Conservation (phyloP, 1,140 invertebrate species). For the Orussus abietinus region DNA sequence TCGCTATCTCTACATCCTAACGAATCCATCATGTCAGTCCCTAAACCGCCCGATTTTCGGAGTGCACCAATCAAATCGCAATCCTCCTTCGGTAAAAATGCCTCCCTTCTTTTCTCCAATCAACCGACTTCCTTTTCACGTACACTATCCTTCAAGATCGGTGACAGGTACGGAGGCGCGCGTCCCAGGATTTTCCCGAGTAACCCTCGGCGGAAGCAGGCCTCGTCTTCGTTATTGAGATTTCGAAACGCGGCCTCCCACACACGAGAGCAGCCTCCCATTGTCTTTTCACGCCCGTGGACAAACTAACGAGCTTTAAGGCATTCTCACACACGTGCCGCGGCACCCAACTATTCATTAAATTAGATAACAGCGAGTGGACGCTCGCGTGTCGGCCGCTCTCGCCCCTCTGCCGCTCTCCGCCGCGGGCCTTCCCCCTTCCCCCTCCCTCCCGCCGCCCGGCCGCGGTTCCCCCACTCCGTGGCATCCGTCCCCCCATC, state of each 20-base stretch:
- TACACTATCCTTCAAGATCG: not conserved
- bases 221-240: slow-evolving; percentile 7
- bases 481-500: slow-evolving; percentile 9
- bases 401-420: not conserved
- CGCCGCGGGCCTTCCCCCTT: slow-evolving; percentile 3
- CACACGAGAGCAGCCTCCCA: slow-evolving; percentile 8
- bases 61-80: no score
- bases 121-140: slow-evolving; percentile 1
- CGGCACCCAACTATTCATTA: slow-evolving; percentile 25
- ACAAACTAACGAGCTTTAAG: slow-evolving; percentile 26
- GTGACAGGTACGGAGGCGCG: slow-evolving; percentile 10
- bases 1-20: no score
- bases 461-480: slow-evolving; percentile 10
- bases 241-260: slow-evolving; percentile 3
- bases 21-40: no score
- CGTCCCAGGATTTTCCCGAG: slow-evolving; percentile 1
- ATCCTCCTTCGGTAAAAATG: no score
- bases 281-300: slow-evolving; percentile 27
- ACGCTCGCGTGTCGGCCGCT: slow-evolving; percentile 15
- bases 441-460: slow-evolving; percentile 8
- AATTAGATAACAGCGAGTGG: slow-evolving; percentile 34
- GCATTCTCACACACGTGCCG: slow-evolving; percentile 19
- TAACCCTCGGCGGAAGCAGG: no score
- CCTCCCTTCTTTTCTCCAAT: slow-evolving; percentile 3
- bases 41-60: no score